Evolutionary conservation across 2,797 vertebrate species (phyloP), one percentile per base, ranked within the genome.

Genomic region (Phalanger gymnotis): DNA sequence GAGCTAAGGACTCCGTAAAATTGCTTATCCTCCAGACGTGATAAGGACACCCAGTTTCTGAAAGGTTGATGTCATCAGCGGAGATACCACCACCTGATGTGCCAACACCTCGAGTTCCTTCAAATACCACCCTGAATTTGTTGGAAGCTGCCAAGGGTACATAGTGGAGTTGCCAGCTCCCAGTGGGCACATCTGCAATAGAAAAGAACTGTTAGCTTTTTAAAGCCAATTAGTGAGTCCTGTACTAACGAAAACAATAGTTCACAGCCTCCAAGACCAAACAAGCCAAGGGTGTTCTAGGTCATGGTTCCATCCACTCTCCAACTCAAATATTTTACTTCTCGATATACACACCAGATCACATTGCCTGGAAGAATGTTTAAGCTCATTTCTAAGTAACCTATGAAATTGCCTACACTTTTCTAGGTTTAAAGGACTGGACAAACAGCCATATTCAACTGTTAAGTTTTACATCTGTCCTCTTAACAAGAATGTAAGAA

Each of bases 31-130:
- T 99, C 99, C 99, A 99, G 73, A 98, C 7, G 0, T 99, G 99
- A 94, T 99, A 99, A 34, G 99, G 99, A 97, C 99, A 99, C 87
- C 96, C 98, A 13, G 99, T 99, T 98, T 99, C 99, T 0, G 99
- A 99, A 47, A 99, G 98, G 98, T 99, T 99, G 97, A 99, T 99
- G 96, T 99, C 99, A 0, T 99, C 99, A 91, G 99, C 98, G 4
- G 99, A 99, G 91, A 99, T 97, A 13, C 99, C 99, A 5, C 99
- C 99, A 0, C n/a, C 19, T 9, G 98, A 98, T 4, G 81, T 22
- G 2, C 97, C 94, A 2, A 66, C 87, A 51, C 96, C 98, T 98
- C 98, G 99, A 54, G 97, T 40, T 0, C 99, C 99, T 98, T 99
- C 93, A 97, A 99, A 99, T 57, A 99, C 98, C 12, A 99, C 98